These are phyloP conservation scores for Aspidoscelis tigris DNA, from an alignment of 2,113 vertebrate species.

Conservation along the genomic window DNA sequence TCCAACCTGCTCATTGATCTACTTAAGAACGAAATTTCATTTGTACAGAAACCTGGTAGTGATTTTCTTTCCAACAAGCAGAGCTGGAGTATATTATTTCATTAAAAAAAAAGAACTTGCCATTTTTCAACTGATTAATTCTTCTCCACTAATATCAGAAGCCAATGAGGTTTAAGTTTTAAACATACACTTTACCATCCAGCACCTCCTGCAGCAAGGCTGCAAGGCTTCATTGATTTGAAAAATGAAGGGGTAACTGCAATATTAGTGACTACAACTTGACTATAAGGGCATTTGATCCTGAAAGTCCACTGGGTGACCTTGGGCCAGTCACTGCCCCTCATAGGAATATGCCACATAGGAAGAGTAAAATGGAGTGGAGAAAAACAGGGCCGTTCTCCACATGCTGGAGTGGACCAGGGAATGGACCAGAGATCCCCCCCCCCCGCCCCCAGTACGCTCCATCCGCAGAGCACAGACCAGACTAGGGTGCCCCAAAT, in stretches of 20 bases:
- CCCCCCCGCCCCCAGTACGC: too few species aligned
- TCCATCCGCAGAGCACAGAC: too few species aligned
- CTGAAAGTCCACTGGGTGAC: too few species aligned
- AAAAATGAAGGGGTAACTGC: neutral
- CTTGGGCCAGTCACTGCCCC: too few species aligned
- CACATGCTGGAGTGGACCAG: too few species aligned
- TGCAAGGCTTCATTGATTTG: neutral
- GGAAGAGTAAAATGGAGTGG: too few species aligned
- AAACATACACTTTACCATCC: neutral
- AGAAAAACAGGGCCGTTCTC: too few species aligned
- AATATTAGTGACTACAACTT: too few species aligned
- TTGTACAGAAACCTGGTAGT: neutral
- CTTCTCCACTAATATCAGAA: neutral
- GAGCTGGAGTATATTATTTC: neutral
- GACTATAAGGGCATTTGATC: too few species aligned
- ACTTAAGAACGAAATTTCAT: neutral
- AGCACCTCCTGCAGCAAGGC: neutral
- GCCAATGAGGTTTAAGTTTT: neutral
- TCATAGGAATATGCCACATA: too few species aligned
- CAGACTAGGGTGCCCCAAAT: too few species aligned
- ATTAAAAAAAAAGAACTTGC: neutral
- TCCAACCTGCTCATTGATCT: neutral
- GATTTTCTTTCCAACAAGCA: neutral
- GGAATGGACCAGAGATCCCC: too few species aligned
- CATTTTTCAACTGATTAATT: neutral